phyloP scores from a whole-genome alignment of 2,888 invertebrate genomes.

The Dynastes maya region DNA sequence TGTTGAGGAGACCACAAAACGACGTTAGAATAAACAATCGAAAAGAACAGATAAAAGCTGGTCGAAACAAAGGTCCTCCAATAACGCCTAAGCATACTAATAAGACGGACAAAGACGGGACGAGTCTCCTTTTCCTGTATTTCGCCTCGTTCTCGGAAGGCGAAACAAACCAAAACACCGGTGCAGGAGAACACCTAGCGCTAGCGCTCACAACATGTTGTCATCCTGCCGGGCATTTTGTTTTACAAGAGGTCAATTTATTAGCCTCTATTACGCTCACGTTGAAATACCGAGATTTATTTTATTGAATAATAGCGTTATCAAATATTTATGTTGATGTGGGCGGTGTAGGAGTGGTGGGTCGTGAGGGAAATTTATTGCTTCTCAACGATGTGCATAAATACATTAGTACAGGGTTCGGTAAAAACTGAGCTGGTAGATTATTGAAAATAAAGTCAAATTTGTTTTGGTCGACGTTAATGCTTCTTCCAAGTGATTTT shows the following conservation, averaged over 20 bases:
- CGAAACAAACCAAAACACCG: slow-evolving; percentile 23
- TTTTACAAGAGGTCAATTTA: slow-evolving; percentile 39
- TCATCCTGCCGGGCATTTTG: slow-evolving; percentile 25
- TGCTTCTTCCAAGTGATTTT: too few relatives aligned
- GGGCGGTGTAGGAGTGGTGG: not conserved
- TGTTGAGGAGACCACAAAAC: not conserved
- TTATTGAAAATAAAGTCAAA: too few relatives aligned
- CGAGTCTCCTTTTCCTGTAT: not conserved
- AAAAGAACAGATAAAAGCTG: not conserved
- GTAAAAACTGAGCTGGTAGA: too few relatives aligned
- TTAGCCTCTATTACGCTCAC: slow-evolving; percentile 25
- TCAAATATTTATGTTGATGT: slow-evolving; percentile 22
- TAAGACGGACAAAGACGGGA: not conserved
- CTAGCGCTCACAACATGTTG: slow-evolving; percentile 39
- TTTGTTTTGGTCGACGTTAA: too few relatives aligned
- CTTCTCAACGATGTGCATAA: not conserved
- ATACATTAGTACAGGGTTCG: too few relatives aligned
- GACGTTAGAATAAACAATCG: slow-evolving; percentile 19
- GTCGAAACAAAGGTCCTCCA: not conserved
- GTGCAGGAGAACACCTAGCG: slow-evolving; percentile 24
- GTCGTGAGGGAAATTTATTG: not conserved
- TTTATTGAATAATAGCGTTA: not conserved
- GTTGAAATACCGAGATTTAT: slow-evolving; percentile 28
- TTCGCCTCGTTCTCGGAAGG: not conserved
- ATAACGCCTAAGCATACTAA: not conserved